A percentile compares a stretch with the other conserved stretches of the same genome.
Conservation (phyloP, 2,797 vertebrate genomes). For the Gorsachius magnificus region DNA sequence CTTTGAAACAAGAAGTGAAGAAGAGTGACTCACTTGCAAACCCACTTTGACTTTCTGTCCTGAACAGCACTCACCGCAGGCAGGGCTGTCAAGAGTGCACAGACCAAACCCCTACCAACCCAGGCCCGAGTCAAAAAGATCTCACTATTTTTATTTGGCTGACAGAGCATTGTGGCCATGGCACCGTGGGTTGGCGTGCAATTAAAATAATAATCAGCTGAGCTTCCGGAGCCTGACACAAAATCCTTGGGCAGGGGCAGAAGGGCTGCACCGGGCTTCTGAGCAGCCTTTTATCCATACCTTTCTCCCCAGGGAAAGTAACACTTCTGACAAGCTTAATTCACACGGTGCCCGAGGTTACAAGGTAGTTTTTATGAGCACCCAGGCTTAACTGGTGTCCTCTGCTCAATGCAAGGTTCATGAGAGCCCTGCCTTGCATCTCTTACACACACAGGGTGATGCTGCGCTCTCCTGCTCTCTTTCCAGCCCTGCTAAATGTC, state of each 20-base stretch:
- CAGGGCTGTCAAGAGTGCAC: not conserved
- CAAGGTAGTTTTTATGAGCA: not conserved
- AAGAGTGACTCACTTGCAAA: not conserved
- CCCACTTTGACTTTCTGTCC: constrained; percentile 15
- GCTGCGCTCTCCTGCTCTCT: not conserved
- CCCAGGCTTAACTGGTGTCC: not conserved
- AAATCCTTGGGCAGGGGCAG: not conserved
- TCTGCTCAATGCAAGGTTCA: not conserved
- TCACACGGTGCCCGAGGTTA: not conserved
- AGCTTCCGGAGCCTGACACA: not conserved
- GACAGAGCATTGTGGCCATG: fast-evolving
- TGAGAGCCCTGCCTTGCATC: not conserved
- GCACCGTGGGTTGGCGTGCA: fast-evolving
- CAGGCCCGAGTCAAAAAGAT: not conserved
- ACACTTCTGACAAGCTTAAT: not conserved
- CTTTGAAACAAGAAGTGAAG: constrained; percentile 15
- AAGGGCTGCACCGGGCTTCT: not conserved
- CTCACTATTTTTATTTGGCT: not conserved
- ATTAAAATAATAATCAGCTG: not conserved
- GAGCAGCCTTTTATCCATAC: not conserved
- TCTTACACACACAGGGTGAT: not conserved
- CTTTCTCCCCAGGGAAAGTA: not conserved
- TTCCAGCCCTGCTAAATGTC: not conserved
- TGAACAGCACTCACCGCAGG: not conserved
- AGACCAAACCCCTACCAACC: not conserved